phyloP scores from a whole-genome alignment of 2,113 vertebrate species.

The Dicrurus megarhynchus region DNA sequence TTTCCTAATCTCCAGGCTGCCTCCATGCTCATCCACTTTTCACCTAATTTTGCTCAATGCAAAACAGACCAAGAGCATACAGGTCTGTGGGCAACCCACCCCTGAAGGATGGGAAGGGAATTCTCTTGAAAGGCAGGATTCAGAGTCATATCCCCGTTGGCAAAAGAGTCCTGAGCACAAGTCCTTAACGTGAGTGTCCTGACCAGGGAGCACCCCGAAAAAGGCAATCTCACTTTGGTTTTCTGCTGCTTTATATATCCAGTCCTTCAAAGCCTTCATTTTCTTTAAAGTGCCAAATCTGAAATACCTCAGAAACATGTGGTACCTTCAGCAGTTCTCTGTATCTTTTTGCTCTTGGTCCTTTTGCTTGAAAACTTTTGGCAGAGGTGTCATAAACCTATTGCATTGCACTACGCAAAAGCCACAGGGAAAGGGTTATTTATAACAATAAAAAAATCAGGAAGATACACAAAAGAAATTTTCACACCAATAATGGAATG shows the following conservation, averaged over 20 bases:
- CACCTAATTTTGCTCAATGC: not conserved
- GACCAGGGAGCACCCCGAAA: not conserved
- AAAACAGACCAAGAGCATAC: not conserved
- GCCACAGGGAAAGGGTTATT: not conserved
- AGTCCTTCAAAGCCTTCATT: not conserved
- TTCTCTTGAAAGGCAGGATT: not conserved
- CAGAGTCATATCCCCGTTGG: fast-evolving
- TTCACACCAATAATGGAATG: not conserved
- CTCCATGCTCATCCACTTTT: not conserved
- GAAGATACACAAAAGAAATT: not conserved
- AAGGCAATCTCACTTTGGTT: not conserved
- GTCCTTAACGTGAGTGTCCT: not conserved
- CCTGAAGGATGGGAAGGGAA: not conserved
- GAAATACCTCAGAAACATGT: not conserved
- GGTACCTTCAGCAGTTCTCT: not conserved
- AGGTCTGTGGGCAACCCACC: not conserved
- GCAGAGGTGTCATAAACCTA: not conserved
- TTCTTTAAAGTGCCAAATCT: not conserved
- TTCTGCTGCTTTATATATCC: not conserved
- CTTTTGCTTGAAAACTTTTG: not conserved
- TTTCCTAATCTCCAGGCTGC: not conserved
- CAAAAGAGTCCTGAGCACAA: not conserved
- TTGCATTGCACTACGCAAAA: not conserved
- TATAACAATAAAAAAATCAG: not conserved
- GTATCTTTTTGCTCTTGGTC: not conserved